Conservation (phyloP, 1,140 invertebrate genomes). For the Drosophila pseudoobscura region DNA sequence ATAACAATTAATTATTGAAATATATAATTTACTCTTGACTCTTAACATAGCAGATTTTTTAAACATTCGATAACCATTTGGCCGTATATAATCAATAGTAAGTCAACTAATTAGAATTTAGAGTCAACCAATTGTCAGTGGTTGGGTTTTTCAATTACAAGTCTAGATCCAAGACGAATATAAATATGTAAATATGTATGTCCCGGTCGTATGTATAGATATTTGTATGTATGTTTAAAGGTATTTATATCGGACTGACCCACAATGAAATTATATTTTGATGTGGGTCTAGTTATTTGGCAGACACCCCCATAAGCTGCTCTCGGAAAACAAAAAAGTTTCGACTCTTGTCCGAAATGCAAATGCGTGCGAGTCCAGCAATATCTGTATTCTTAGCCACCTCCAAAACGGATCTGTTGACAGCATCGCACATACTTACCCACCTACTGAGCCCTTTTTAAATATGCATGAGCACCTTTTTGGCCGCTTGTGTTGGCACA, state of each 20-base stretch:
- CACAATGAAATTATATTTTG: constrained; percentile 65
- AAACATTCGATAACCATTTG: too few relatives aligned
- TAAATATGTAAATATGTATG: not conserved
- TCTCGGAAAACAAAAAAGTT: constrained; percentile 9
- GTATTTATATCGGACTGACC: constrained; percentile 41
- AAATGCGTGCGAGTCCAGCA: constrained; percentile 39
- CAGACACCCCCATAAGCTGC: constrained; percentile 38
- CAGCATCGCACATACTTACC: constrained; percentile 20
- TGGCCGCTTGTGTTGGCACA: constrained; percentile 17
- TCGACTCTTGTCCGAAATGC: constrained; percentile 46
- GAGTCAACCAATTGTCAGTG: too few relatives aligned
- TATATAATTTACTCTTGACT: too few relatives aligned
- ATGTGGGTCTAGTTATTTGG: constrained; percentile 67
- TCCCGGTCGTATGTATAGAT: not conserved
- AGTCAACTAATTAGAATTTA: too few relatives aligned
- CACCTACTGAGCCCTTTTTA: constrained; percentile 50
- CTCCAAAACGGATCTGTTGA: constrained; percentile 66
- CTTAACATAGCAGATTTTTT: too few relatives aligned
- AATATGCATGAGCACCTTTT: constrained; percentile 78
- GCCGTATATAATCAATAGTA: too few relatives aligned
- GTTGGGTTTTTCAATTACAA: not conserved
- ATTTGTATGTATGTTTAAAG: not conserved
- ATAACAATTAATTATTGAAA: too few relatives aligned
- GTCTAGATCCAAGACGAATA: constrained; percentile 13
- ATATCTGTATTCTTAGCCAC: constrained; percentile 38